Percentiles rank a stretch among this genome's conserved stretches.
Evolutionary conservation across 2,888 invertebrate genomes (phyloP).

Genomic region (Hydriomena furcata): DNA sequence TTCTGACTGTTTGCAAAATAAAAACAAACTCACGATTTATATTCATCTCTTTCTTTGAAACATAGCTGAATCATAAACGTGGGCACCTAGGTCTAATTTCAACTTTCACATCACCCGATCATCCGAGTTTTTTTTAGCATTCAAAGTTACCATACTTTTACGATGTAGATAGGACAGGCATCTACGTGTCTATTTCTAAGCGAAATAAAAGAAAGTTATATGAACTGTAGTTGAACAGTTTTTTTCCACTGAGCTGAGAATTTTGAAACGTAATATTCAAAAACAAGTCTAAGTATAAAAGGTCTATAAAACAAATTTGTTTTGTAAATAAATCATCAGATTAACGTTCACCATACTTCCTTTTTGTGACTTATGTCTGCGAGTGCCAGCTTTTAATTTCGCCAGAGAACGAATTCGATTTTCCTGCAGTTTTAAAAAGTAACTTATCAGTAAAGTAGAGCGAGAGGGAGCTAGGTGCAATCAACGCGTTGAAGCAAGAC

Average conservation of each 20-base stretch:
- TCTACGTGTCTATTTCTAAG: too few species aligned
- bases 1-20: slow-evolving; percentile 63
- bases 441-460: slow-evolving; percentile 78
- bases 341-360: slow-evolving; percentile 71
- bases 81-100: too few species aligned
- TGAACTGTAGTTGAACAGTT: too few species aligned
- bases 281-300: slow-evolving; percentile 3
- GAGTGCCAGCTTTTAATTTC: slow-evolving; percentile 79
- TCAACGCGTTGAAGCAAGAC: slow-evolving; percentile 36
- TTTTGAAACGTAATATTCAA: background rate
- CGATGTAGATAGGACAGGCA: too few species aligned
- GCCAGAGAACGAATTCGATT: slow-evolving; percentile 76
- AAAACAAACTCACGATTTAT: slow-evolving; percentile 40
- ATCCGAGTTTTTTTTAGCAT: too few species aligned
- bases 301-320: slow-evolving; percentile 21
- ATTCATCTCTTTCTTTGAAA: slow-evolving; percentile 31
- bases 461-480: slow-evolving; percentile 53
- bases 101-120: too few species aligned
- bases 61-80: too few species aligned
- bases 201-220: too few species aligned
- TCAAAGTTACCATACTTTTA: too few species aligned
- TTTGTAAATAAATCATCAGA: slow-evolving; percentile 52
- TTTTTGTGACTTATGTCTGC: slow-evolving; percentile 79
- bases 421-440: slow-evolving; percentile 81
- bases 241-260: too few species aligned